Evolutionary conservation across 2,888 invertebrate species (phyloP), one percentile per base, ranked within the genome.

Genomic region (Nomada hirtipes): DNA sequence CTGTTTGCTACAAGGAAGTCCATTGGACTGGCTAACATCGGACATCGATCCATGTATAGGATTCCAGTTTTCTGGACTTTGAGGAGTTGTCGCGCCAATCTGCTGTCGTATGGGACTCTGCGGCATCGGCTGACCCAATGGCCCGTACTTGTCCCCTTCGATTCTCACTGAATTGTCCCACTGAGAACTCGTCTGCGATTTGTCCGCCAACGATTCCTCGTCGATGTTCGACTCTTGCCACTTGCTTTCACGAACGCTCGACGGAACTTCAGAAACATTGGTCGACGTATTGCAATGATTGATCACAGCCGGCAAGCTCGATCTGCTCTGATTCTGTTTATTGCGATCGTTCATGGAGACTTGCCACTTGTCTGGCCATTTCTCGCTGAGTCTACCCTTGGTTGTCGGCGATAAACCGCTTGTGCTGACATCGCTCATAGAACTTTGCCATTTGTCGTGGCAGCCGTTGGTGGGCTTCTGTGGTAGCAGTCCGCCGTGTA

Each of bases 371-470:
- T 92, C 91, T 9, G 87, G 88, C 91, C 90, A 89, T 78, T 88
- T 87, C 70, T 89, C 87, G 53, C 83, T 83, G 65, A 81, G 84
- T 47, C 76, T 86, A 20, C 84, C 89, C 77, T 87, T 89, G 60
- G 82, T 44, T 50, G 86, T 84, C 15, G 88, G 73, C 0, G 84
- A 80, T 13, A 86, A 55, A 26, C 83, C 82, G 29, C 79, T 70
- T 11, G 83, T 85, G 79, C 88, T 91, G 61, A 97, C 95, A 91
- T 97, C 97, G 93, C 96, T 96, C 94, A 96, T 95, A 7, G 96
- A 97, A 60, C 96, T 96, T 79, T 94, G 94, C 94, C 94, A 94
- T 84, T 94, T 94, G 23, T 90, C 89, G 44, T 91, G 90, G 20
- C 89, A 87, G 63, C 83, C 85, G 52, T 83, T 89, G 72, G 47